Evolutionary conservation across 2,113 vertebrate species (phyloP), one percentile per base, ranked within the genome.

Genomic region (Erythrocebus patas): DNA sequence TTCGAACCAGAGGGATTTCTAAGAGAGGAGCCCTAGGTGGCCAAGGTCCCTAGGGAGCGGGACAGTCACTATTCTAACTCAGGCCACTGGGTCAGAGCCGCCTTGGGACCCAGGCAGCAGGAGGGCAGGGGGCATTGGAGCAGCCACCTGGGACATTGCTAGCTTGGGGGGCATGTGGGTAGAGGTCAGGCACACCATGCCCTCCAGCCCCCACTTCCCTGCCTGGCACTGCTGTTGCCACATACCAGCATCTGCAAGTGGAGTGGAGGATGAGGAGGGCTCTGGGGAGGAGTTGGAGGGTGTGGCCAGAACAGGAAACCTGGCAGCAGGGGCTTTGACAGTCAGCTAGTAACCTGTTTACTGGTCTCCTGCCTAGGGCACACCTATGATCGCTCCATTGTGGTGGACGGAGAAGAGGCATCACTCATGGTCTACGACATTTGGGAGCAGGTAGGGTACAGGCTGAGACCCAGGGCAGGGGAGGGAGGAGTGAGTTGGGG

Each of bases 341-440:
- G 45, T n/a, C 86, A 83, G 66, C 32, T 40, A 23, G 30, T 95
- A 90, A 97, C 92, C 73, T 97, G 80, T 81, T 70, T 91, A 6
- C 70, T 84, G 64, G 61, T 93, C 75, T 96, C 68, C n/a, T 22
- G 73, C 85, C 45, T 94, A 99, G 99, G 99, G 95, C 99, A 99
- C 96, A 99, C 99, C 0, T 99, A 99, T 30, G 99, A 99, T 98
- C 99, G 99, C 96, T 99, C 99, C 0, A 98, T 99, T 11, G 2
- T 99, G n/a, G 99, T 99, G 38, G 99, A 99, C 9, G 99, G 99
- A 32, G 99, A 99, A 97, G 99, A 99, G 96, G 99, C 99, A 0
- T 99, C 99, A 18, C 99, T 99, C 6, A 92, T 99, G 96, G 98
- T 99, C 97, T 99, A 99, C n/a, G 99, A 99, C 97, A 99, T 99